Base-by-base conservation (phyloP, 2,113 vertebrate species). In the Morone chrysops region DNA sequence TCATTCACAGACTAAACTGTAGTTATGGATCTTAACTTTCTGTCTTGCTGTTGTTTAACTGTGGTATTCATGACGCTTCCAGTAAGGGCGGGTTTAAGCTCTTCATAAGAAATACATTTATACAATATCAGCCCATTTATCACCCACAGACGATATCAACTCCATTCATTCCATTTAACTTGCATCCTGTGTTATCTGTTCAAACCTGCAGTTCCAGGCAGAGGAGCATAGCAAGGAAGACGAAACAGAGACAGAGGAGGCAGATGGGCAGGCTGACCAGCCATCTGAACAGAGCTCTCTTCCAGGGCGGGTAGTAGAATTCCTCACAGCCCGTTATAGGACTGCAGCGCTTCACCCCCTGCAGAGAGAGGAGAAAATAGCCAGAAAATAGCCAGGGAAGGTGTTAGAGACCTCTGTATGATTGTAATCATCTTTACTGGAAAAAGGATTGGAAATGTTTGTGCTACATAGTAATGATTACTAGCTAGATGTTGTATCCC, bases 121-220 rank as follows among this genome's bases (percentile, higher is more conserved):
- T 7, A 36, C 36, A 53, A 5, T 14, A 40, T 40, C 38, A 43
- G 16, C 38, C 47, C 20, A 71, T 57, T 43, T 7, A 61, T 75
- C 62, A 47, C 20, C 62, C 18, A 20, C 57, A 47, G 54, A 12
- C 20, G 40, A 17, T 2, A 22, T 66, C 9, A 17, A 12, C 20
- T 61, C 14, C 16, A 48, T 31, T 57, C 75, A 25, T 16, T 20
- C 20, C 48, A 43, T 1, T 14, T 0, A 31, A 66, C 12, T 20
- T 36, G 2, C 5, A 38, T 3, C 16, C 38, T 31, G 70, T 67
- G 69, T 75, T 80, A 13, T 80, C 1, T 18, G 41, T 47, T 25
- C 93, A 76, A 60, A 97, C 98, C 97, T 99, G 98, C 88, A 99
- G 95, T 93, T 98, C 97, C 92, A 99, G 96, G 94, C 98, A 99